Evolutionary conservation across 2,113 vertebrate species (phyloP).

Genomic region (Neolamprologus tretocephalus): DNA sequence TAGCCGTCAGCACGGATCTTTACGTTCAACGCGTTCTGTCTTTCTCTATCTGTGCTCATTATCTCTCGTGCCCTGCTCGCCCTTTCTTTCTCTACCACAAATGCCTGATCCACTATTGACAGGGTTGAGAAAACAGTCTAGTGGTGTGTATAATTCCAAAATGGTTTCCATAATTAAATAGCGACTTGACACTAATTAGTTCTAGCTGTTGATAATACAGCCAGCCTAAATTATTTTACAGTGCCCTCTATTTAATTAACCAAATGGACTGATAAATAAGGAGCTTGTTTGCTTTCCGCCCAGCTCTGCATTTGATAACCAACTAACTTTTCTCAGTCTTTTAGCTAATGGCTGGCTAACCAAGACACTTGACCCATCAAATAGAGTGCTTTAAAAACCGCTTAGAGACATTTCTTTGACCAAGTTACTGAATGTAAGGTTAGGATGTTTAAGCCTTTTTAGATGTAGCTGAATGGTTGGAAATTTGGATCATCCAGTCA

Average conservation of each 20-base stretch:
- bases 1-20: not conserved
- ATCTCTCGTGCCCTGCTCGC: not conserved
- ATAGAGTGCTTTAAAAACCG: not conserved
- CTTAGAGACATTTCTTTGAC: not conserved
- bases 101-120: not conserved
- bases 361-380: not conserved
- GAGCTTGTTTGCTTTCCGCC: not conserved
- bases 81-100: not conserved
- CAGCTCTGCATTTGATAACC: not conserved
- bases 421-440: not conserved
- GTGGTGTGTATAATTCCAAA: constrained; percentile 60
- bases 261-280: constrained; percentile 53
- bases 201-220: constrained; percentile 54
- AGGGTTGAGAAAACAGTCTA: constrained; percentile 38
- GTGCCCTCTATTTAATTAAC: constrained; percentile 55
- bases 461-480: not conserved
- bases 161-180: constrained; percentile 58
- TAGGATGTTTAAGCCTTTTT: not conserved
- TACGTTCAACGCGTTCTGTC: not conserved
- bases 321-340: not conserved
- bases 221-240: constrained; percentile 39
- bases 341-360: not conserved
- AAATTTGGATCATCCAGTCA: not conserved
- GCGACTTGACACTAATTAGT: constrained; percentile 62
- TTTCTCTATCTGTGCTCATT: not conserved